Base-by-base conservation (phyloP, 2,797 vertebrate genomes). In the Danio tinwini region DNA sequence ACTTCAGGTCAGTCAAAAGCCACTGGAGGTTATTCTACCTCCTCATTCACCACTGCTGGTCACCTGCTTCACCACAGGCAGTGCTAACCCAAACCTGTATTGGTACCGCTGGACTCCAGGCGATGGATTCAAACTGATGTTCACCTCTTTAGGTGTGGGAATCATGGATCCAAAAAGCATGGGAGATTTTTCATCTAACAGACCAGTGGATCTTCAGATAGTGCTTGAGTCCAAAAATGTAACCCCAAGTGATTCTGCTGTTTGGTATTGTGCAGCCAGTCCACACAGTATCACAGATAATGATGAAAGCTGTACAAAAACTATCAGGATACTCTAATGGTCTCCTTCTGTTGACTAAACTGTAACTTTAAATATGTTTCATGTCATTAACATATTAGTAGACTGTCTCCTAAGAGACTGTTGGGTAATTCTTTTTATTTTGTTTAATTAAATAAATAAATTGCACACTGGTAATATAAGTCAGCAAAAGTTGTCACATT, bases 41-140 rank as follows among this genome's bases (percentile, higher is more conserved):
- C 5, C 55, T 19, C 63, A 74, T 49, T 73, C 67, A 13, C 8
- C 77, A 21, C 19, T 86, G 21, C 71, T 71, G 47, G 50, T 88
- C 29, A 52, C 62, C 44, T 88, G 88, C 55, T 70, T 65, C 5
- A 76, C 85, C 8, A 80, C 49, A 16, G 85, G 84, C 13, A 63
- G 4, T 50, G 62, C 17, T 59, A 78, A 49, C 19, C 78, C 85
- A 44, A 53, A 86, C 52, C 61, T 84, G 13, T 86, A 82, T 64
- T 86, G 85, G 85, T 85, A 89, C 56, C 76, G 39, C 4, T 86
- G 84, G 83, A 83, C 81, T 39, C 37, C 58, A 10, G 17, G 62
- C 59, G 68, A 59, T 29, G 83, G 82, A 1, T 56, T 81, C 8
- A 81, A 56, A 21, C 21, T 76, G 61, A 39, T 83, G 5, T 88